These are phyloP conservation scores for Mastigias papua DNA, from an alignment of 30 jellyfish, hydroid and myxozoan genomes.

Conservation along the genomic window DNA sequence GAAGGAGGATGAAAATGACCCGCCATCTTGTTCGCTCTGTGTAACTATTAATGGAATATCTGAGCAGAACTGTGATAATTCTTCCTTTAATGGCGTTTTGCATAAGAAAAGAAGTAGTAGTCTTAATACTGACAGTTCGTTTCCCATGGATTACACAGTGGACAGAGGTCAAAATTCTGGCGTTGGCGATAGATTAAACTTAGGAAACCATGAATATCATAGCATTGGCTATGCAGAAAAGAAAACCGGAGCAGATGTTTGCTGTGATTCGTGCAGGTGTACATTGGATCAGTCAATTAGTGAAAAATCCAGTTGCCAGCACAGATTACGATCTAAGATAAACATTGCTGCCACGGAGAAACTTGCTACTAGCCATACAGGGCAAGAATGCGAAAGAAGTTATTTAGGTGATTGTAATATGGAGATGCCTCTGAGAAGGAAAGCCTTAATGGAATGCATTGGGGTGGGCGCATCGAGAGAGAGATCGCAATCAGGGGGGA, in stretches of 20 bases:
- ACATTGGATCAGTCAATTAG: background rate
- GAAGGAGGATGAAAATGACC: too few relatives aligned
- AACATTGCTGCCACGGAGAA: background rate
- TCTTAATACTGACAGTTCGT: background rate
- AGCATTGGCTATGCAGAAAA: background rate
- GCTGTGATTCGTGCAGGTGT: background rate
- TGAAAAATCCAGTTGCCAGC: background rate
- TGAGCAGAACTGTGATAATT: background rate
- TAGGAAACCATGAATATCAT: background rate
- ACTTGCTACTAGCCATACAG: background rate
- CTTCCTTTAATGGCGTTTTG: background rate
- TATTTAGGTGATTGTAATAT: background rate
- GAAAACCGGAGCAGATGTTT: background rate
- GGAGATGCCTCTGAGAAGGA: background rate
- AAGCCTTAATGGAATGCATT: background rate
- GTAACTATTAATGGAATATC: too few relatives aligned
- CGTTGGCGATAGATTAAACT: background rate
- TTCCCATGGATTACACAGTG: background rate
- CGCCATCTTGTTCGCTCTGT: too few relatives aligned
- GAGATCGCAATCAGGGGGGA: constrained; percentile 14
- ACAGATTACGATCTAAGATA: background rate
- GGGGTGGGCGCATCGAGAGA: background rate
- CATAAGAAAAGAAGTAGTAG: background rate
- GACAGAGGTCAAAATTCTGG: background rate
- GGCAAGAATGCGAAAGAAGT: background rate